These are phyloP conservation scores for Steinernema feltiae DNA, from an alignment of 1,140 invertebrate genomes.

Conservation along the genomic window DNA sequence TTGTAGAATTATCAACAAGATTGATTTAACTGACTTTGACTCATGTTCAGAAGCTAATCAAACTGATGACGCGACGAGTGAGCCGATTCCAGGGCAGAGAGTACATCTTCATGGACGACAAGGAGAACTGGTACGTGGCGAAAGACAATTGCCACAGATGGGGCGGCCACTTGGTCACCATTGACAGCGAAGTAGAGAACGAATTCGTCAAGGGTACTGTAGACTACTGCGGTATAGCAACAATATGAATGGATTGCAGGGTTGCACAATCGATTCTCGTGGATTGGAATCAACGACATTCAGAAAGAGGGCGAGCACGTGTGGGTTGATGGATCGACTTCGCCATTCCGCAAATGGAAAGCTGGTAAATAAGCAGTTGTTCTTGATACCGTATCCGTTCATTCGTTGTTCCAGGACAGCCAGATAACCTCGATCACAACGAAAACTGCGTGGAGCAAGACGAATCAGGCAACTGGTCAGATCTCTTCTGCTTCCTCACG, in stretches of 20 bases:
- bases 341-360: background rate
- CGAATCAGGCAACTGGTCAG: background rate
- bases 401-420: background rate
- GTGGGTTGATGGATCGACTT: background rate
- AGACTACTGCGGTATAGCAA: background rate
- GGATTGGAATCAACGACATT: constrained; percentile 5
- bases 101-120: constrained; percentile 11
- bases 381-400: background rate
- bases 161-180: background rate
- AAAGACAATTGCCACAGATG: background rate
- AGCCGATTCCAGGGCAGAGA: background rate
- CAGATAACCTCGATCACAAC: background rate
- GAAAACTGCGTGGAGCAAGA: constrained; percentile 13
- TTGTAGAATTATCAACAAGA: no score
- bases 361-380: background rate
- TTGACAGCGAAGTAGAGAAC: background rate
- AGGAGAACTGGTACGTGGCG: constrained; percentile 10
- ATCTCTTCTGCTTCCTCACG: background rate
- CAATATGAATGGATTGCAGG: background rate
- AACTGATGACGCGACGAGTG: background rate
- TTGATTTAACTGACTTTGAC: no score
- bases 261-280: background rate
- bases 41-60: constrained; percentile 9
- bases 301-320: constrained; percentile 1
- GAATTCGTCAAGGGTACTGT: background rate